Percentiles rank a stretch among this genome's conserved stretches.
Evolutionary conservation across 2,888 invertebrate species (phyloP).

Genomic region (Bugulina stolonifera): DNA sequence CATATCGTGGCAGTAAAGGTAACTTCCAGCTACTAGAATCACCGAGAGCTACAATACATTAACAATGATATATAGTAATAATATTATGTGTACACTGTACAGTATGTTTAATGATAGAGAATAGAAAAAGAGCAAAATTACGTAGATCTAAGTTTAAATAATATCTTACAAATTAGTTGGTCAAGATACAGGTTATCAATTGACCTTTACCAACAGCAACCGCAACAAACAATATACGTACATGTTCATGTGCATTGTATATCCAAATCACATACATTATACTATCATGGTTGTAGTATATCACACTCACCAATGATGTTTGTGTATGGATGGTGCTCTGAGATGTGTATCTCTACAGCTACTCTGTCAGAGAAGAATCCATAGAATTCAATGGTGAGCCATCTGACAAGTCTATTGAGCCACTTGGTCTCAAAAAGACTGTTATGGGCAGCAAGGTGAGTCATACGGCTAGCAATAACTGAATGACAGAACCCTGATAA

Average conservation of each 20-base stretch:
- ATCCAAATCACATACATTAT: too few species aligned
- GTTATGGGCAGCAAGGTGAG: conserved; percentile 42
- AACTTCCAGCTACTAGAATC: conserved; percentile 48
- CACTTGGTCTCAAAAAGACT: conserved; percentile 33
- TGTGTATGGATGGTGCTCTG: conserved; percentile 47
- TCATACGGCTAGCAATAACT: conserved; percentile 36
- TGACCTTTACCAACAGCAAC: too few species aligned
- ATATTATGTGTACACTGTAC: too few species aligned
- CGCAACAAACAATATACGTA: too few species aligned
- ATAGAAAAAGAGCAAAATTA: too few species aligned
- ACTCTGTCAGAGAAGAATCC: conserved; percentile 42
- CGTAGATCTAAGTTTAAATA: too few species aligned
- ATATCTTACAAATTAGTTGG: too few species aligned
- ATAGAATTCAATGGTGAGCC: conserved; percentile 39
- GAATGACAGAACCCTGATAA: conserved; percentile 38
- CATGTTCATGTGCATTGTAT: too few species aligned
- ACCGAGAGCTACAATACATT: conserved; percentile 33
- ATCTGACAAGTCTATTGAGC: conserved; percentile 33
- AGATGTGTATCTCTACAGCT: conserved; percentile 42
- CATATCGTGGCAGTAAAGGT: conserved; percentile 38
- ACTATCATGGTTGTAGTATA: too few species aligned
- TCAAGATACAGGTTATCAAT: too few species aligned
- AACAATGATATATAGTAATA: too few species aligned
- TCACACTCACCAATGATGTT: conserved; percentile 42
- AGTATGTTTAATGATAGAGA: too few species aligned